Conservation (phyloP, 2,888 invertebrate species). For the Strigamia transsilvanica region DNA sequence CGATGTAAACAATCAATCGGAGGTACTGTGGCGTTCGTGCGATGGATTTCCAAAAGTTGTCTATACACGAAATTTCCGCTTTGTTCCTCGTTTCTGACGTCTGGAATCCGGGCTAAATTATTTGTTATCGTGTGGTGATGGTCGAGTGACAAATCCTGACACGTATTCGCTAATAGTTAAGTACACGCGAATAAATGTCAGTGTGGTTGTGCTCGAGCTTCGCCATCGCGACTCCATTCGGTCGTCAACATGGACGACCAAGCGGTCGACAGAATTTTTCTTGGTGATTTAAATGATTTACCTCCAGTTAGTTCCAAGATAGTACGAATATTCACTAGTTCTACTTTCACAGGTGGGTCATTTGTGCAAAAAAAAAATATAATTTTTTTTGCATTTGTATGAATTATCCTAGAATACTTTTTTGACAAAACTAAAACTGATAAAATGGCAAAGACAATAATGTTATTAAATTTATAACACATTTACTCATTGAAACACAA, state of each 20-base stretch:
- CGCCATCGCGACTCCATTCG: neutral
- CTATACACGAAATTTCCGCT: conserved; percentile 17
- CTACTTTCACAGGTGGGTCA: conserved; percentile 90
- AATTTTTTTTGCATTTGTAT: too few species aligned
- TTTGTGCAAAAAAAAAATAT: too few species aligned
- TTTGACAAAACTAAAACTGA: too few species aligned
- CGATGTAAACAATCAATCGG: conserved; percentile 29
- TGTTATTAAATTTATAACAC: too few species aligned
- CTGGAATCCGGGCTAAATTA: conserved; percentile 32
- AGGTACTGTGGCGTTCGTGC: neutral
- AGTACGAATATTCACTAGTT: conserved; percentile 97
- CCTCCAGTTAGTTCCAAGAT: conserved; percentile 98
- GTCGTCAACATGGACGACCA: conserved; percentile 81
- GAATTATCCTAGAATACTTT: too few species aligned
- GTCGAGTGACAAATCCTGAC: conserved; percentile 25
- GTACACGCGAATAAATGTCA: conserved; percentile 29
- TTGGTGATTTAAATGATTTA: conserved; percentile 83
- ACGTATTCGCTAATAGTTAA: conserved; percentile 9
- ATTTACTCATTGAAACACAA: too few species aligned
- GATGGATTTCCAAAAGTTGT: neutral
- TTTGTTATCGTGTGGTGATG: neutral
- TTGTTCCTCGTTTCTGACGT: conserved; percentile 4
- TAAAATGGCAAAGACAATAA: too few species aligned
- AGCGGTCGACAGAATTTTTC: conserved; percentile 88
- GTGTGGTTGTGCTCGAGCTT: neutral